Evolutionary conservation across 1,140 invertebrate genomes (phyloP).

Genomic region (Camponotus vicinus): DNA sequence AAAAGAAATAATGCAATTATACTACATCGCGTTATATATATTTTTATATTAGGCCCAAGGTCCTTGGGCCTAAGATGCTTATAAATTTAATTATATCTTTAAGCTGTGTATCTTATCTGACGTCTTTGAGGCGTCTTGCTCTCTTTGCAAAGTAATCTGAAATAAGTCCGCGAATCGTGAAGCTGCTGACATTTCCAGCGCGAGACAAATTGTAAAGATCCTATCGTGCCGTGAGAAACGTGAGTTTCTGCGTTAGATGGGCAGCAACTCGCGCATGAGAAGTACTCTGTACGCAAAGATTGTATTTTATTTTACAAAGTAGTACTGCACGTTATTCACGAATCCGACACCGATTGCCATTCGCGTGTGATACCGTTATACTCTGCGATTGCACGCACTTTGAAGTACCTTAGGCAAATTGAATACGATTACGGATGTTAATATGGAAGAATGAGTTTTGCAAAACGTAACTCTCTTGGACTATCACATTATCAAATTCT

Average conservation of each 20-base stretch:
- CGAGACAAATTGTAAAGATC: conserved; percentile 62
- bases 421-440: background rate
- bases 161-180: conserved; percentile 56
- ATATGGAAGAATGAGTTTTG: background rate
- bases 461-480: background rate
- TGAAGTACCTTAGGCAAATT: too few relatives aligned
- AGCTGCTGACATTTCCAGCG: conserved; percentile 60
- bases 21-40: conserved; percentile 38
- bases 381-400: conserved; percentile 1
- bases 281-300: conserved; percentile 33
- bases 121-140: conserved; percentile 30
- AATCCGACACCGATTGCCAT: conserved; percentile 41
- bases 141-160: conserved; percentile 20
- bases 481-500: background rate
- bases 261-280: conserved; percentile 16
- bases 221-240: conserved; percentile 60
- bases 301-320: conserved; percentile 53
- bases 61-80: conserved; percentile 15
- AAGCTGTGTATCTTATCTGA: conserved; percentile 23
- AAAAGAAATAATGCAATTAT: conserved; percentile 37
- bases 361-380: conserved; percentile 46
- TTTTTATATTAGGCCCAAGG: conserved; percentile 2
- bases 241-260: conserved; percentile 51
- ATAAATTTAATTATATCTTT: conserved; percentile 61
- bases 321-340: background rate